Evolutionary conservation across 1,140 invertebrate species (phyloP).

Genomic region (Drosophila jambulina): DNA sequence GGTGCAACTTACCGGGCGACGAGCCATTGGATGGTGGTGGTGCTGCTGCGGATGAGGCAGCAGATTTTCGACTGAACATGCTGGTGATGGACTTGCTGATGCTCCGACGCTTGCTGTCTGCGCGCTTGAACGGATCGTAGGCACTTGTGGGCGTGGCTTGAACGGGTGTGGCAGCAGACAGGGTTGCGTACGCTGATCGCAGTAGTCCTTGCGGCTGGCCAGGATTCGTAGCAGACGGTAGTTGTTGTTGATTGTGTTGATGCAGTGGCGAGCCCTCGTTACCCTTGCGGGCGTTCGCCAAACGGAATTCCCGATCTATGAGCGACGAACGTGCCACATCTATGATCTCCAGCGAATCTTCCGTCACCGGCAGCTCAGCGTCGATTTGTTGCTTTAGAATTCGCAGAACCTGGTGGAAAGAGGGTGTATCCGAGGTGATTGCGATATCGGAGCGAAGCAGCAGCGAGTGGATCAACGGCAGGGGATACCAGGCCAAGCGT

Average conservation of each 20-base stretch:
- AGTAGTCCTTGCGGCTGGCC: slow-evolving; percentile 47
- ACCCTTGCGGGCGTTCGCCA: slow-evolving; percentile 89
- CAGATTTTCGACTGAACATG: slow-evolving; percentile 88
- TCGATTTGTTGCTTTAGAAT: slow-evolving; percentile 95
- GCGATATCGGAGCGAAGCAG: slow-evolving; percentile 94
- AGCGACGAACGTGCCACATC: slow-evolving; percentile 91
- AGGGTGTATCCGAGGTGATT: slow-evolving; percentile 95
- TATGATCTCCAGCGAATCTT: slow-evolving; percentile 89
- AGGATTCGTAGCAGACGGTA: slow-evolving; percentile 28
- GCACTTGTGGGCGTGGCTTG: slow-evolving; percentile 80
- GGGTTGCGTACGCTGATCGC: slow-evolving; percentile 72
- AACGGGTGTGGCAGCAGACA: slow-evolving; percentile 77
- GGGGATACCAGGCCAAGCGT: slow-evolving; percentile 94
- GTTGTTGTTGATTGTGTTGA: slow-evolving; percentile 53
- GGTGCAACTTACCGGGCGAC: slow-evolving; percentile 36
- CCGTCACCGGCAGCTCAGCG: slow-evolving; percentile 89
- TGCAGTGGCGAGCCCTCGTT: slow-evolving; percentile 86
- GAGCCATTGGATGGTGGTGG: slow-evolving; percentile 6
- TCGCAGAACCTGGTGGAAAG: slow-evolving; percentile 94
- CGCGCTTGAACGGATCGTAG: slow-evolving; percentile 86
- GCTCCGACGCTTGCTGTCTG: slow-evolving; percentile 90
- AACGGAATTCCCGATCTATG: slow-evolving; percentile 90
- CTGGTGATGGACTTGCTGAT: slow-evolving; percentile 90
- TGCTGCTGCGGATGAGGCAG: slow-evolving; percentile 16
- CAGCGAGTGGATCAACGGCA: slow-evolving; percentile 94